Percentiles rank a stretch among this genome's conserved stretches.
Conservation (phyloP, 2,113 vertebrate species). For the Condylura cristata region DNA sequence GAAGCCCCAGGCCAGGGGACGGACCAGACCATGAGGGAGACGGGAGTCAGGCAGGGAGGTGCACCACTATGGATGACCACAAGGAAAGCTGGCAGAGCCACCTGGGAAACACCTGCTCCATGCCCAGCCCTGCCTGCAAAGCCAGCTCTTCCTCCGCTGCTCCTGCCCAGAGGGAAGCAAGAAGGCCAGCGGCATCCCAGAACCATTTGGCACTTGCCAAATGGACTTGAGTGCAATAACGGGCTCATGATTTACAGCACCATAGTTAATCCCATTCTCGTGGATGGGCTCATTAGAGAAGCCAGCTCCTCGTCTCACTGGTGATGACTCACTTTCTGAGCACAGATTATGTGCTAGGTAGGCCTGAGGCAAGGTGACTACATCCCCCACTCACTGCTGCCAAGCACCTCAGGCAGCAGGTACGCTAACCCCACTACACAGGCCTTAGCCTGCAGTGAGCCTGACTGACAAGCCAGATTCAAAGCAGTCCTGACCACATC, state of each 20-base stretch:
- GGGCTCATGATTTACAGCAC: neutral
- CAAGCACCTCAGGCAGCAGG: neutral
- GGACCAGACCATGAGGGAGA: neutral
- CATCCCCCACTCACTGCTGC: neutral
- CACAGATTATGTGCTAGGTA: too few relatives aligned
- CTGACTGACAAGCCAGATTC: neutral
- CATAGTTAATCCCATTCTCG: neutral
- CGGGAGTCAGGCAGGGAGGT: too few relatives aligned
- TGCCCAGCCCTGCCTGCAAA: neutral
- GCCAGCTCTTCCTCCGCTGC: neutral
- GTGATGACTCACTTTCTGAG: neutral
- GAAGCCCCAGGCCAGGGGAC: neutral
- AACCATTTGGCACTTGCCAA: neutral
- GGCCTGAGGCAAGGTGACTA: neutral
- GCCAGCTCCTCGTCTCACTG: neutral
- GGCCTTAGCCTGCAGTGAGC: neutral
- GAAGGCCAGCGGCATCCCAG: neutral
- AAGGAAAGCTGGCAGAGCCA: neutral
- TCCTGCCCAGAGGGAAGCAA: neutral
- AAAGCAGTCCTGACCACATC: neutral
- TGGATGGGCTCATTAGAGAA: accelerated
- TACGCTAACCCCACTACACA: neutral
- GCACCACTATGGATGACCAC: neutral
- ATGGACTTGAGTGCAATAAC: neutral
- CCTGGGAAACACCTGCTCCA: too few relatives aligned